These are phyloP conservation scores for Paralvinella palmiformis DNA, from an alignment of 1,140 invertebrate genomes.

Conservation along the genomic window DNA sequence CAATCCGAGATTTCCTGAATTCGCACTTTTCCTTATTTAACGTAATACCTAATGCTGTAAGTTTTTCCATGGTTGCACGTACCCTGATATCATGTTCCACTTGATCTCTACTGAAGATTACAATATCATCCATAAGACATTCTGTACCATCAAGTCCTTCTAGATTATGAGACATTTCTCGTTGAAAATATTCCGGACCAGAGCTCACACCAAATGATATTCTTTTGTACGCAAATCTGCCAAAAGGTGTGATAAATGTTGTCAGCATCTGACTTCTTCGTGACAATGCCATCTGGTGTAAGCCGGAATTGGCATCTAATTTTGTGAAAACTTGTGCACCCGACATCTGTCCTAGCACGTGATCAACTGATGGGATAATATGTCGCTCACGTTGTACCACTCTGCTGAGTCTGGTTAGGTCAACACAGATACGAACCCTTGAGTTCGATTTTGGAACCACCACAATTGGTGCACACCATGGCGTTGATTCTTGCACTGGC, in stretches of 20 bases:
- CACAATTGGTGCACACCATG: slow-evolving; percentile 17
- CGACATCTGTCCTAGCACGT: neutral
- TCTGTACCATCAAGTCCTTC: slow-evolving; percentile 8
- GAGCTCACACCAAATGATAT: slow-evolving; percentile 23
- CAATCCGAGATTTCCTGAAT: neutral
- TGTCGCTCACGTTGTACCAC: neutral
- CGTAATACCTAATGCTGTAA: no score
- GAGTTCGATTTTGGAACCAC: slow-evolving; percentile 19
- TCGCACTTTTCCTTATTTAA: slow-evolving; percentile 13
- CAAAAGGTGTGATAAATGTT: slow-evolving; percentile 19
- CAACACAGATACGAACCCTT: slow-evolving; percentile 14
- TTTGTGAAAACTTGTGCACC: slow-evolving; percentile 15
- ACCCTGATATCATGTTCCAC: slow-evolving; percentile 22
- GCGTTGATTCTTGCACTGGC: slow-evolving; percentile 29
- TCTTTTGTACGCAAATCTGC: slow-evolving; percentile 20
- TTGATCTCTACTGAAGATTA: slow-evolving; percentile 15
- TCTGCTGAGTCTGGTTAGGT: slow-evolving; percentile 1
- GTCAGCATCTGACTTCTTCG: slow-evolving; percentile 13
- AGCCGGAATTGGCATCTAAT: slow-evolving; percentile 25
- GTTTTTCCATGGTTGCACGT: no score
- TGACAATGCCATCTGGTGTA: slow-evolving; percentile 22
- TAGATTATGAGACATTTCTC: slow-evolving; percentile 17
- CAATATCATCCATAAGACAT: slow-evolving; percentile 23
- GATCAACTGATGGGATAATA: neutral
- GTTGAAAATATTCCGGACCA: slow-evolving; percentile 21